A percentile compares a stretch with the other conserved stretches of the same genome.
These are phyloP conservation scores for Coecobrya sp. DNA, from an alignment of 2,888 invertebrate species.

Conservation along the genomic window DNA sequence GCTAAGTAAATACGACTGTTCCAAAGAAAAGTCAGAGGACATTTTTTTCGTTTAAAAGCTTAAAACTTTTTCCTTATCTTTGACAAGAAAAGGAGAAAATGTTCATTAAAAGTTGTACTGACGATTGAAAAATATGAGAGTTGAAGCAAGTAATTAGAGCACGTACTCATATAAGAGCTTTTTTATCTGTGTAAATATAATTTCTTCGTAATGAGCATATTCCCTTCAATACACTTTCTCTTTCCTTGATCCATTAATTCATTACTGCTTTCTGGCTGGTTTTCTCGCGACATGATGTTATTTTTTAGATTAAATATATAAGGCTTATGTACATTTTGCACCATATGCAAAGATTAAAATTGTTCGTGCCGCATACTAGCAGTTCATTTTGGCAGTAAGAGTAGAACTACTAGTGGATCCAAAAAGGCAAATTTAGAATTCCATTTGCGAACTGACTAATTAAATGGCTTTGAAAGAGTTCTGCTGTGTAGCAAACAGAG, in stretches of 20 bases:
- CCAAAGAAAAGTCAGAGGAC: background rate
- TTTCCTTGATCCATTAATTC: too few relatives aligned
- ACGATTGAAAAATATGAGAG: background rate
- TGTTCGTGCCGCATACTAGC: too few relatives aligned
- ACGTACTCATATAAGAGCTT: background rate
- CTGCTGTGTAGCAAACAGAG: background rate
- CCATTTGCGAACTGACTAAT: constrained; percentile 45
- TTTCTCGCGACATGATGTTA: too few relatives aligned
- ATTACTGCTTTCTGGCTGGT: too few relatives aligned
- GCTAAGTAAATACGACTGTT: background rate
- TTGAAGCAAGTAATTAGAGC: background rate
- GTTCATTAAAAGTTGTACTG: constrained; percentile 6
- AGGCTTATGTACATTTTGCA: background rate
- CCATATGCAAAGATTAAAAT: background rate
- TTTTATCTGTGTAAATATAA: background rate
- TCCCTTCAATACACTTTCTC: too few relatives aligned
- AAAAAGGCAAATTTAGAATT: constrained; percentile 38
- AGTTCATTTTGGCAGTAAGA: constrained; percentile 10
- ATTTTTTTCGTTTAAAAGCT: background rate
- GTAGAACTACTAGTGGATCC: background rate
- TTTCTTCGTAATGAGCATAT: background rate
- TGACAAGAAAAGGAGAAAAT: background rate
- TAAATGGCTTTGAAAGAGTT: constrained; percentile 36
- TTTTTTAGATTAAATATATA: too few relatives aligned
- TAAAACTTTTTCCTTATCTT: background rate